Evolutionary conservation across 1,140 invertebrate genomes (phyloP).

Genomic region (Fopius arisanus): DNA sequence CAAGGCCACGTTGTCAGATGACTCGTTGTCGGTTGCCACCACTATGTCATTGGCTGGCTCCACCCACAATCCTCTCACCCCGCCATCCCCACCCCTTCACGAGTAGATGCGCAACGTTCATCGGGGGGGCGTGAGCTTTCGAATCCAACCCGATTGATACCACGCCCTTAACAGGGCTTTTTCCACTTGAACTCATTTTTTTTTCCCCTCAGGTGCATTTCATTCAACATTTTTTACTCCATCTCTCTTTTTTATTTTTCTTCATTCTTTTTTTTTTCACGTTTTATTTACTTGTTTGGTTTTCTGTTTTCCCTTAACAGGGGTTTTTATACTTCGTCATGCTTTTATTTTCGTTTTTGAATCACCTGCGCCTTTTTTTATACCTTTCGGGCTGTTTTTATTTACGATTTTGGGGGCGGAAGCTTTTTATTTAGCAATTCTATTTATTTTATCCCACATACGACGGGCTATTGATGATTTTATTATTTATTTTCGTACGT

Average conservation of each 20-base stretch:
- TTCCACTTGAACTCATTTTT: not conserved
- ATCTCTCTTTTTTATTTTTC: not conserved
- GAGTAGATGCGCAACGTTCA: slow-evolving; percentile 13
- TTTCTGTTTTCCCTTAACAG: no score
- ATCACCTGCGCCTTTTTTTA: no score
- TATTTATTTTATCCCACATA: no score
- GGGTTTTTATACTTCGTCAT: no score
- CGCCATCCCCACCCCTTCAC: no score
- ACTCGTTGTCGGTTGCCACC: slow-evolving; percentile 42
- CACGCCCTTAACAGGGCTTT: not conserved
- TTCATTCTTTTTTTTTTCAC: not conserved
- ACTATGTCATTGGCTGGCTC: slow-evolving; percentile 58
- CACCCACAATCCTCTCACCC: slow-evolving; percentile 44
- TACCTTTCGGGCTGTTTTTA: no score
- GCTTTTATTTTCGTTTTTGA: no score
- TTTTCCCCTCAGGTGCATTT: not conserved
- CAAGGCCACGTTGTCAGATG: slow-evolving; percentile 57
- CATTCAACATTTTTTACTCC: not conserved
- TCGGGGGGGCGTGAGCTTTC: slow-evolving; percentile 15
- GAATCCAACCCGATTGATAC: slow-evolving; percentile 10
- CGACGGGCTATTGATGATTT: no score
- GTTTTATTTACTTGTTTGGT: no score
- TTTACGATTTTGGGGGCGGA: no score
- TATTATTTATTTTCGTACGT: no score
- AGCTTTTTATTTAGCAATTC: no score